phyloP scores from a whole-genome alignment of 1,140 invertebrate genomes.

The Dolichoris vasculosae region DNA sequence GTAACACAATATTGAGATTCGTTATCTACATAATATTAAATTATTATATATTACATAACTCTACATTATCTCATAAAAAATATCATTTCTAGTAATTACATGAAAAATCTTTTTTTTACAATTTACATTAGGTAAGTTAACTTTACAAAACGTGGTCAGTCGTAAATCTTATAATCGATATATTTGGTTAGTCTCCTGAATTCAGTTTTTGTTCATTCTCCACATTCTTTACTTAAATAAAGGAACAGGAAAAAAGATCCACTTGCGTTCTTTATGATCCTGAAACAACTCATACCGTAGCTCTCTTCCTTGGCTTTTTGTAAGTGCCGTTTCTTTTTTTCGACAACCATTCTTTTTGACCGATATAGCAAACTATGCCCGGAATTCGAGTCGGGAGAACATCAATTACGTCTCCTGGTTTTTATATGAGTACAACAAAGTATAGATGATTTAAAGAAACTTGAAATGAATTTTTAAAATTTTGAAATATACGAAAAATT shows the following conservation, averaged over 20 bases:
- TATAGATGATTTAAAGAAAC: neutral
- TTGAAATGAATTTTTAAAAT: neutral
- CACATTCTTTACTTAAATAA: conserved; percentile 47
- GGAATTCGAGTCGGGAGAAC: conserved; percentile 11
- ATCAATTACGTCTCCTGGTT: neutral
- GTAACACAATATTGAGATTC: neutral
- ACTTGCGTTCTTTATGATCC: conserved; percentile 46
- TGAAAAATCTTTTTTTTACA: neutral
- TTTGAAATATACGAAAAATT: neutral
- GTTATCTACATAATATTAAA: conserved; percentile 3
- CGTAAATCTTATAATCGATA: conserved; percentile 58
- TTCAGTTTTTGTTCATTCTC: conserved; percentile 46
- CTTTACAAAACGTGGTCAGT: conserved; percentile 5
- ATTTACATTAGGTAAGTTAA: neutral
- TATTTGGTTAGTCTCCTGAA: conserved; percentile 57
- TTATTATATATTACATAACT: neutral
- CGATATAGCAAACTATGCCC: conserved; percentile 28
- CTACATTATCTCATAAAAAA: neutral
- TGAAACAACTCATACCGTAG: conserved; percentile 21
- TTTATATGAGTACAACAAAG: neutral
- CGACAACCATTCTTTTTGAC: conserved; percentile 12
- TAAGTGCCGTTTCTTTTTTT: conserved; percentile 7
- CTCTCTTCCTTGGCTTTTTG: neutral
- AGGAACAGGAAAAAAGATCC: neutral
- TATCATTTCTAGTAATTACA: neutral